Base-by-base conservation (phyloP, 2,888 invertebrate genomes). In the Abrostola triplasia region DNA sequence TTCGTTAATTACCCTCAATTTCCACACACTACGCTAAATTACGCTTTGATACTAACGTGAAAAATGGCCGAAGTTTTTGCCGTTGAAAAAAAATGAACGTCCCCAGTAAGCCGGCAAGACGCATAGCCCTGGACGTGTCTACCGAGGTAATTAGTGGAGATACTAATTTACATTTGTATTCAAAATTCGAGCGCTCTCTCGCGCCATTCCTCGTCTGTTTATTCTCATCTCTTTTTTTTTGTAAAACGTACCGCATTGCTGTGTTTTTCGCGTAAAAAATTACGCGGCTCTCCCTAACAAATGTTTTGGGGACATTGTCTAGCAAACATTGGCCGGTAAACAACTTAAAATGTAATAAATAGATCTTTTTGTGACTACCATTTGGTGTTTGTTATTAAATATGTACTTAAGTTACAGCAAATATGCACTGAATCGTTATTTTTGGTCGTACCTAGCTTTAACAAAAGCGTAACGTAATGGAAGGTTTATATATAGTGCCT, bases 91-190 rank as follows among this genome's bases (percentile, higher is more conserved):
- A 91, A 90, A 86, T 84, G 85, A 86, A 89, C 89, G 90, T 88
- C 84, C 86, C 80, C 87, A 82, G 88, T 94, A 94, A 94, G 94
- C 92, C 93, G 83, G 85, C 85, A 94, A 94, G 94, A 94, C 90
- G 93, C 92, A 94, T 93, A 87, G 92, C 94, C 90, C 88, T 84
- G 89, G 83, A 92, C 92, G 93, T 90, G 92, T 92, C 92, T 90
- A 90, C 89, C 82, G 82, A 86, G 91, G 94, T 95, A 95, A 95
- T 95, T 95, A 95, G 94, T 92, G 90, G 91, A 91, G 93, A 92
- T 93, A 93, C 94, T 94, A 95, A 95, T 95, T 95, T 95, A 95
- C 95, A 95, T 95, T 95, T 95, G 95, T 95, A 95, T 95, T 95
- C 94, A 95, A 95, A 94, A 95, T 95, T 95, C 95, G 93, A 93